Conservation (phyloP, 2,888 invertebrate species). For the Eristalinus sepulchralis region DNA sequence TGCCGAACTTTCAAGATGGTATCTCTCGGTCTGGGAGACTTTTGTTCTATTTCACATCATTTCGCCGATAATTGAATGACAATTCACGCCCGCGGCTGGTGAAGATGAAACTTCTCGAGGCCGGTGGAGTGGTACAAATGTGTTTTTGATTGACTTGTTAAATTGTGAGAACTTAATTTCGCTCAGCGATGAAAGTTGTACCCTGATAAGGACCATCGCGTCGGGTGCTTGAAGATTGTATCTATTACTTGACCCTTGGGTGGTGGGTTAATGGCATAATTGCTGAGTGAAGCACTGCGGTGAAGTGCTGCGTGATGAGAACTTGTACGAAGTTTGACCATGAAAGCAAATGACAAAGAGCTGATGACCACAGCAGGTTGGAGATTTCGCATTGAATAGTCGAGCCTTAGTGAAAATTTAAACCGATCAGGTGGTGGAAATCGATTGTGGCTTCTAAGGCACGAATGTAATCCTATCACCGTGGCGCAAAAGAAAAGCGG, state of each 20-base stretch:
- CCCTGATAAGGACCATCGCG: not conserved
- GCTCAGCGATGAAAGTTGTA: not conserved
- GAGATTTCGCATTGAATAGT: not conserved
- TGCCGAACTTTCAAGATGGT: constrained; percentile 30
- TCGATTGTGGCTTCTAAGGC: too few species aligned
- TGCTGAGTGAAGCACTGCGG: not conserved
- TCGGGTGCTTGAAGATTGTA: not conserved
- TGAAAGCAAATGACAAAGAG: not conserved
- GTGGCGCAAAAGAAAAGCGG: too few species aligned
- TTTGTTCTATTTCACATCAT: not conserved
- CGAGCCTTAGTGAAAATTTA: not conserved
- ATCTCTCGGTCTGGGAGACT: not conserved
- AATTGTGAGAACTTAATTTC: not conserved
- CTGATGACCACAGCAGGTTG: not conserved
- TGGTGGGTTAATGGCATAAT: not conserved
- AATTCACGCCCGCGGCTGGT: not conserved
- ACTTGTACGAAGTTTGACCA: not conserved
- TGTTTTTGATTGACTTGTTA: constrained; percentile 5
- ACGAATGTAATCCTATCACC: too few species aligned
- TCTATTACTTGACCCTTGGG: not conserved
- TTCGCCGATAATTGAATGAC: constrained; percentile 5
- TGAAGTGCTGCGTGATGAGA: not conserved
- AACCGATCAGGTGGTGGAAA: too few species aligned
- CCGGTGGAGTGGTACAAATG: not conserved
- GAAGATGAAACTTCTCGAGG: not conserved